phyloP scores from a whole-genome alignment of 1,140 invertebrate genomes.

The Bombus huntii region DNA sequence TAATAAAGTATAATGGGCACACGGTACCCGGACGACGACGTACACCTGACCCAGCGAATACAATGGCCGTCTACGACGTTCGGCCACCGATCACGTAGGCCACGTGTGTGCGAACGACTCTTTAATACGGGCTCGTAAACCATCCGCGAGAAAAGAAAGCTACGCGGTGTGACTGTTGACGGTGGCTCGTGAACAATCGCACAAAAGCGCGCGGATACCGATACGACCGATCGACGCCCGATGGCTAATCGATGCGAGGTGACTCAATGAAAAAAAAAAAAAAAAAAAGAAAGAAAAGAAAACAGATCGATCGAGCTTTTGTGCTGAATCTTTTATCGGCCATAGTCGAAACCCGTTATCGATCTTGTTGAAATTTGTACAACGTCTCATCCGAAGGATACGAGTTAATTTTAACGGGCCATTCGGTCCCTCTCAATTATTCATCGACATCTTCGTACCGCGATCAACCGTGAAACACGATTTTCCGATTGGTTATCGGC shows the following conservation, averaged over 20 bases:
- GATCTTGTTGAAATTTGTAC: background rate
- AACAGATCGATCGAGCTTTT: constrained; percentile 6
- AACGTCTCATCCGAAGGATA: background rate
- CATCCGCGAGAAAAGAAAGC: constrained; percentile 41
- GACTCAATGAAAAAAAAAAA: background rate
- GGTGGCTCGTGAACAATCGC: constrained; percentile 24
- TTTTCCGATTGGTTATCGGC: constrained; percentile 53
- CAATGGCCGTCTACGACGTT: constrained; percentile 53
- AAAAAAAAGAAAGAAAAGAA: background rate
- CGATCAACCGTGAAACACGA: constrained; percentile 24
- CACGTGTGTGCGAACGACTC: constrained; percentile 32
- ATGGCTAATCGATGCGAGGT: constrained; percentile 48
- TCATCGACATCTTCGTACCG: background rate
- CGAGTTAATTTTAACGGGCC: background rate
- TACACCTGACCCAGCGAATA: constrained; percentile 67
- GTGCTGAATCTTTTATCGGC: constrained; percentile 1
- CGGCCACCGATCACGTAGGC: constrained; percentile 53
- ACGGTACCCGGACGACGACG: constrained; percentile 41
- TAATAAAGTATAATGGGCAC: constrained; percentile 73
- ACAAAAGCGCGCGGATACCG: background rate
- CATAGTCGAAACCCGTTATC: background rate
- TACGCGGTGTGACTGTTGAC: constrained; percentile 8
- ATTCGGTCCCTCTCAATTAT: constrained; percentile 1
- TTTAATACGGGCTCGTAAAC: constrained; percentile 60
- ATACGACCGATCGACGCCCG: constrained; percentile 14